phyloP scores from a whole-genome alignment of 2,797 vertebrate genomes.

The Coregonus suidteri region DNA sequence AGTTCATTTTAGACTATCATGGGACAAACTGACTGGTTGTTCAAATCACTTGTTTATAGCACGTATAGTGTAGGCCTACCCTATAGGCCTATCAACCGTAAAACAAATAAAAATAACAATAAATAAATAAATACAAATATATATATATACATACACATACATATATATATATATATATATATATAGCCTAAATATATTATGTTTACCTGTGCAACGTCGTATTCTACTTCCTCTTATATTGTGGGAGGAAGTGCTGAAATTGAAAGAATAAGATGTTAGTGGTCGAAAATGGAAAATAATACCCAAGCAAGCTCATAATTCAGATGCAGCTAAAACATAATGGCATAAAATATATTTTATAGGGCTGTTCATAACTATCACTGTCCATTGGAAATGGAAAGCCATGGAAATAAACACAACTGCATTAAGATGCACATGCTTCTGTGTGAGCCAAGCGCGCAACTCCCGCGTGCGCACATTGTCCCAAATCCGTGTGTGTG shows the following conservation, averaged over 20 bases:
- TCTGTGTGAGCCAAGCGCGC: background rate
- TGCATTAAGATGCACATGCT: background rate
- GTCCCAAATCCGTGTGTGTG: background rate
- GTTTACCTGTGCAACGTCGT: background rate
- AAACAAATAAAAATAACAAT: too few relatives aligned
- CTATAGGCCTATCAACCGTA: too few relatives aligned
- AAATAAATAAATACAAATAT: too few relatives aligned
- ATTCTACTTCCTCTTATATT: background rate
- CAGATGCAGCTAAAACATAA: background rate
- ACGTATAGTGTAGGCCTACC: too few relatives aligned
- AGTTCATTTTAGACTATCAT: too few relatives aligned
- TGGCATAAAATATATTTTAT: background rate
- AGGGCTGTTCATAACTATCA: background rate
- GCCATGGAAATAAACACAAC: background rate
- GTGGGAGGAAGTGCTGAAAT: background rate
- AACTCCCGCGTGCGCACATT: too few relatives aligned
- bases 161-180: too few relatives aligned
- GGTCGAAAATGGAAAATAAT: background rate
- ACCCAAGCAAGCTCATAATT: background rate
- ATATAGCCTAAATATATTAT: too few relatives aligned
- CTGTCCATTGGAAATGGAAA: background rate
- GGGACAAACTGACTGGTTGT: too few relatives aligned
- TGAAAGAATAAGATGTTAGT: background rate
- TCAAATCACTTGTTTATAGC: too few relatives aligned
- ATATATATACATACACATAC: too few relatives aligned